Evolutionary conservation across 2,888 invertebrate species (phyloP).

Genomic region (Xestoiulus laeticollis): DNA sequence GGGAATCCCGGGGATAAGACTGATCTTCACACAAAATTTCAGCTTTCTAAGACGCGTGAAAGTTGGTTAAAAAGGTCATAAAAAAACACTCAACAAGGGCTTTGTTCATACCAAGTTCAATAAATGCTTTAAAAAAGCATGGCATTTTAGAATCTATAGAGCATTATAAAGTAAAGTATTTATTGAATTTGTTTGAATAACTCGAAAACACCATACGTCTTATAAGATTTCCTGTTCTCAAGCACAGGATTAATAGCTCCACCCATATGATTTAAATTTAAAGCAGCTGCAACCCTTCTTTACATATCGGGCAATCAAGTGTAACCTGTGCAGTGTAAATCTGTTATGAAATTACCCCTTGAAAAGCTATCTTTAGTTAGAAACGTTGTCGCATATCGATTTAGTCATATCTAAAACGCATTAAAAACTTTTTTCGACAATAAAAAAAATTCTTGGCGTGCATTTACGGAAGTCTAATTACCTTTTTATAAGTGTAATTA

Average conservation of each 20-base stretch:
- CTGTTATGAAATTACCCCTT: background rate
- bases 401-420: conserved; percentile 34
- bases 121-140: too few species aligned
- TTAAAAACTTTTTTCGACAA: background rate
- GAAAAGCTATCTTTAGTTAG: background rate
- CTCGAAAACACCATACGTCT: too few species aligned
- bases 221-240: too few species aligned
- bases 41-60: too few species aligned
- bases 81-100: too few species aligned
- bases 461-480: conserved; percentile 25
- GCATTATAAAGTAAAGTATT: too few species aligned
- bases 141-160: too few species aligned
- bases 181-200: too few species aligned
- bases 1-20: too few species aligned
- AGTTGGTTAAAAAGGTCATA: too few species aligned
- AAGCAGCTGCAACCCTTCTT: background rate
- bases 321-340: background rate
- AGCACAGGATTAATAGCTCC: background rate
- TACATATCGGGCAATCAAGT: background rate
- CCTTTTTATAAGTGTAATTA: conserved; percentile 37
- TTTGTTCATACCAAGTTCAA: too few species aligned
- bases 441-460: background rate
- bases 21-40: too few species aligned
- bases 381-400: background rate
- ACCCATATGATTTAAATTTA: background rate